Evolutionary conservation across 2,888 invertebrate genomes (phyloP), one percentile per base, ranked within the genome.

Genomic region (Seira musarum): DNA sequence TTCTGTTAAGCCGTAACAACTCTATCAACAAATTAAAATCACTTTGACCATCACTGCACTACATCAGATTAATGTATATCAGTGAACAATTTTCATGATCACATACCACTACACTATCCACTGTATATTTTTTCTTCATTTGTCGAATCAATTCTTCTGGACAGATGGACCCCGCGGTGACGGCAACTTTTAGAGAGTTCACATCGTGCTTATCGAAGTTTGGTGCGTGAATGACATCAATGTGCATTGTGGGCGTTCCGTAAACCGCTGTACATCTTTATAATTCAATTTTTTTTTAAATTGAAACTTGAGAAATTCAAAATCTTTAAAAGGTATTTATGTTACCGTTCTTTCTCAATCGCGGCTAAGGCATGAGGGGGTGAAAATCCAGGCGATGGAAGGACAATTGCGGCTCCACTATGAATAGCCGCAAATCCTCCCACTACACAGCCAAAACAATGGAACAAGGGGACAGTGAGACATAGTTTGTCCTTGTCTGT

Each of bases 161-260:
- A 82, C 94, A 93, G 0, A 93, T 90, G 0, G 96, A 91, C 3
- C 95, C 96, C 0, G 94, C 95, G 46, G 92, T 92, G 1, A 94
- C 88, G 0, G 93, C 94, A 61, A 91, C 88, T 83, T 90, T 22
- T 24, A 87, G 66, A 0, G 83, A 85, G 13, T 87, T 85, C 22
- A 89, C 89, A 67, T 91, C 90, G 25, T 92, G 89, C 0, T 90
- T 89, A 17, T 90, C 87, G 10, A 85, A 73, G 35, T 89, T 89
- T 86, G 91, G 91, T 3, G 88, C 88, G 30, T 90, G 90, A 60
- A 95, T 88, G 84, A 95, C 90, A 89, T 95, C 95, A 15, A 94
- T 92, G 88, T 94, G 94, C 96, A 96, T 87, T 1, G 96, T 96
- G 5, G 96, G 95, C 0, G 95, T 95, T 49, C 95, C 95, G 87